phyloP scores from a whole-genome alignment of 2,888 invertebrate species.

The Lepidocyrtoides sp. region DNA sequence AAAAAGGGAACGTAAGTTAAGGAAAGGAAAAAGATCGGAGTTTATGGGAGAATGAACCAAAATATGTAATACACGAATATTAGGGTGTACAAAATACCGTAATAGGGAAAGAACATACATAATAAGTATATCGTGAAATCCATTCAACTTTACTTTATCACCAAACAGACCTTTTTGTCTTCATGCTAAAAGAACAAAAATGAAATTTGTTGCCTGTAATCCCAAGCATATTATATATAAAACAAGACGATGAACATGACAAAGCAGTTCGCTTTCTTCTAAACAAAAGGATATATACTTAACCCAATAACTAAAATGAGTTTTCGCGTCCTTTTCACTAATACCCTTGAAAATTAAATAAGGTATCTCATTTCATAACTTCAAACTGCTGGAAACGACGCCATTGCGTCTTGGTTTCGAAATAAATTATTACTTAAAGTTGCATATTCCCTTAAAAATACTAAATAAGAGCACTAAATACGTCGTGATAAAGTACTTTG shows the following conservation, averaged over 20 bases:
- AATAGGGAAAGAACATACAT: background rate
- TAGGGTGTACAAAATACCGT: background rate
- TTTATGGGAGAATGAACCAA: background rate
- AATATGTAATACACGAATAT: slow-evolving; percentile 13
- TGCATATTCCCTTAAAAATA: background rate
- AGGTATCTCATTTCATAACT: slow-evolving; percentile 35
- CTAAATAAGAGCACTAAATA: too few species aligned
- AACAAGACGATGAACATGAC: slow-evolving; percentile 42
- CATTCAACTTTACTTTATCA: background rate
- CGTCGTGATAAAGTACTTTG: too few species aligned
- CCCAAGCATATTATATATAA: background rate
- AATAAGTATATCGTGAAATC: background rate
- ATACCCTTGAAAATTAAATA: slow-evolving; percentile 53
- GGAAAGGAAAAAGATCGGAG: background rate
- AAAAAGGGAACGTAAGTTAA: background rate
- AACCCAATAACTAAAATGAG: slow-evolving; percentile 7
- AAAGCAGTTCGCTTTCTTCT: slow-evolving; percentile 28
- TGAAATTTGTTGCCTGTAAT: slow-evolving; percentile 8
- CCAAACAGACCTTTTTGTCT: background rate
- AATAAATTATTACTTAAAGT: slow-evolving; percentile 3
- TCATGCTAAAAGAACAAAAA: slow-evolving; percentile 41
- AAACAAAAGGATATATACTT: background rate
- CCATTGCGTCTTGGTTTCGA: slow-evolving; percentile 11
- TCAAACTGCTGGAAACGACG: background rate
- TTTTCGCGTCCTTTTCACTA: slow-evolving; percentile 38